Conservation (phyloP, 2,797 vertebrate genomes). For the Phaenicophaeus curvirostris region DNA sequence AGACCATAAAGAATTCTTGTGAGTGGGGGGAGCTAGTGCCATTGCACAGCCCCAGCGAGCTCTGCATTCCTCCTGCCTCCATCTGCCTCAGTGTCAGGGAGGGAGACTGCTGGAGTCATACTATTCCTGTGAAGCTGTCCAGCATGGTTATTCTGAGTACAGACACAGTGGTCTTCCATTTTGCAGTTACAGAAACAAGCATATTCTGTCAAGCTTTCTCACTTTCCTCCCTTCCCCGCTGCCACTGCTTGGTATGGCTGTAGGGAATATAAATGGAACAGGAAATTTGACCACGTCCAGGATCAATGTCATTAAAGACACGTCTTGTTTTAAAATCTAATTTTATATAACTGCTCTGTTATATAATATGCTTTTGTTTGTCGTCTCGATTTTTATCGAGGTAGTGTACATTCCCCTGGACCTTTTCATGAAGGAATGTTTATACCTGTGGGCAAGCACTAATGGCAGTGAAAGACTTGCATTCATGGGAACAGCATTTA, state of each 20-base stretch:
- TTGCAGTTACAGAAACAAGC: slow-evolving; percentile 26
- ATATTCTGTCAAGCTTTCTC: neutral
- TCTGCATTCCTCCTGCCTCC: slow-evolving; percentile 8
- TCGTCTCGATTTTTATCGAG: slow-evolving; percentile 76
- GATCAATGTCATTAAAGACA: slow-evolving; percentile 70
- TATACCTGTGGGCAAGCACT: slow-evolving; percentile 80
- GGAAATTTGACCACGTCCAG: slow-evolving; percentile 64
- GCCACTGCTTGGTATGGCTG: neutral
- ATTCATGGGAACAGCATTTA: slow-evolving; percentile 82
- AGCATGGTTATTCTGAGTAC: slow-evolving; percentile 42
- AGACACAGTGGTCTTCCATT: slow-evolving; percentile 26
- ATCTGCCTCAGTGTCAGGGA: neutral
- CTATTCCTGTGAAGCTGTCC: neutral
- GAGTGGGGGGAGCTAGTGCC: neutral
- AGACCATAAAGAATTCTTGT: slow-evolving; percentile 73
- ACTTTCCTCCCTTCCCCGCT: neutral
- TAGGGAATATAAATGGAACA: slow-evolving; percentile 46
- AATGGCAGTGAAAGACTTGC: slow-evolving; percentile 81
- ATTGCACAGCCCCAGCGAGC: neutral
- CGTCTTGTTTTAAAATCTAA: slow-evolving; percentile 65
- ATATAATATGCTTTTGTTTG: slow-evolving; percentile 78
- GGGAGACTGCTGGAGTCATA: neutral
- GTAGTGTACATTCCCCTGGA: slow-evolving; percentile 70
- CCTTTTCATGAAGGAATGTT: slow-evolving; percentile 79
- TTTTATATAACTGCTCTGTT: slow-evolving; percentile 70